Percentiles rank a stretch among this genome's conserved stretches.
phyloP scores from a whole-genome alignment of 2,797 vertebrate species.

The Oryzias dopingdopingensis region DNA sequence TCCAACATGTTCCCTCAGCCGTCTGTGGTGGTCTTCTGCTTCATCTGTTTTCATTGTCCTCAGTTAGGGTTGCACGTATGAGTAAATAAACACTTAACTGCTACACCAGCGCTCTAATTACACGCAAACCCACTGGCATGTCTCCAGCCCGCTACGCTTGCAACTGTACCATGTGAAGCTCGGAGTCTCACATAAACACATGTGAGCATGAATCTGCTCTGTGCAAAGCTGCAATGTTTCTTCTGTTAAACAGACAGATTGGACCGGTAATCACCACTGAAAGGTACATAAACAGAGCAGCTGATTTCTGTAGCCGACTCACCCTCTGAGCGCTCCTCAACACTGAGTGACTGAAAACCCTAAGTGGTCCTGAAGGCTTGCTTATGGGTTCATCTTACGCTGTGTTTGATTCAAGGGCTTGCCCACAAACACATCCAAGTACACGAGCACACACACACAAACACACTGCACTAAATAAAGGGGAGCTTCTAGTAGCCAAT shows the following conservation, averaged over 20 bases:
- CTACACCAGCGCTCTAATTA: conserved; percentile 50
- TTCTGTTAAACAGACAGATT: conserved; percentile 80
- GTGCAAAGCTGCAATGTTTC: conserved; percentile 75
- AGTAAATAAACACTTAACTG: conserved; percentile 72
- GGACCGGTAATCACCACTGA: conserved; percentile 84
- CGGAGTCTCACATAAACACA: conserved; percentile 34
- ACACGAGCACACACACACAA: conserved; percentile 41
- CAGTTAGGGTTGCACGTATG: conserved; percentile 40
- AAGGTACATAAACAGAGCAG: conserved; percentile 86
- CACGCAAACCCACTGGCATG: conserved; percentile 49
- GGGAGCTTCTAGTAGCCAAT: conserved; percentile 76
- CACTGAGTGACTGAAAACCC: conserved; percentile 58
- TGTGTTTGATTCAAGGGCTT: conserved; percentile 80
- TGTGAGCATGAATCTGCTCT: conserved; percentile 8
- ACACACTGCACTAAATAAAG: conserved; percentile 16
- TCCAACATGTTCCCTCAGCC: conserved; percentile 60
- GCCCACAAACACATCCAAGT: conserved; percentile 71
- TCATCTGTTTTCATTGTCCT: conserved; percentile 63
- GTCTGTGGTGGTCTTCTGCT: conserved; percentile 60
- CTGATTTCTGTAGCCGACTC: conserved; percentile 72
- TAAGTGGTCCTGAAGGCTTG: conserved; percentile 89
- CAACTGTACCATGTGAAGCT: conserved; percentile 50
- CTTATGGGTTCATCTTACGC: conserved; percentile 85
- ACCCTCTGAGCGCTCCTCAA: conserved; percentile 31
- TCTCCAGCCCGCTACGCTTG: conserved; percentile 45